Conservation (phyloP, 2,797 vertebrate genomes). For the Loris lydekkerianus region DNA sequence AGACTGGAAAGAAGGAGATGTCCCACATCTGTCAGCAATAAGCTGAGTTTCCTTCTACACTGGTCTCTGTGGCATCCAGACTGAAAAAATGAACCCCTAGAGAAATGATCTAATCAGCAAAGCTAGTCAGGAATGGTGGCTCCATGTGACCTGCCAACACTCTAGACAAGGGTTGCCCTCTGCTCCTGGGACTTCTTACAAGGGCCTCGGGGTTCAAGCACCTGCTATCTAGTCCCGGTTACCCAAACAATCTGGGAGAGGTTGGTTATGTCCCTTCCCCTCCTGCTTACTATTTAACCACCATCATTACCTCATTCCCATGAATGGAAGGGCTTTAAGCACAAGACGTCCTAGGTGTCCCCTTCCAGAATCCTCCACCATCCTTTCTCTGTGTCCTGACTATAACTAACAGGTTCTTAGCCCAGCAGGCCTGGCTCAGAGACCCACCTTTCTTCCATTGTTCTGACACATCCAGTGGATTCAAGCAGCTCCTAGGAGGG, state of each 20-base stretch:
- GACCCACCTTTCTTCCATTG: neutral
- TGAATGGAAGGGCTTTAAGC: neutral
- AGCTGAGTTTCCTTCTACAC: constrained; percentile 24
- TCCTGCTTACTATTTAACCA: neutral
- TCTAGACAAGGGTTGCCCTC: neutral
- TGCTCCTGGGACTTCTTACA: neutral
- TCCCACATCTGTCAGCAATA: neutral
- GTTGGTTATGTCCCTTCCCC: neutral
- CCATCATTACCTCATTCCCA: neutral
- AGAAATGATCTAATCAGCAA: constrained; percentile 5
- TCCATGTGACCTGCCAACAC: neutral
- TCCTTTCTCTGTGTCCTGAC: neutral
- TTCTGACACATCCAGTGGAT: neutral
- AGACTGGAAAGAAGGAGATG: no score
- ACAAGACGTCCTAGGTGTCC: neutral
- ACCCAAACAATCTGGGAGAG: neutral
- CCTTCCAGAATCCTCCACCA: neutral
- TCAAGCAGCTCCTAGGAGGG: neutral
- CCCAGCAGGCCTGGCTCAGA: neutral
- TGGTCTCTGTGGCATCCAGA: neutral
- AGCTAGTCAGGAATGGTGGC: neutral
- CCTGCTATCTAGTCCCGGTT: neutral
- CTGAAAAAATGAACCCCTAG: neutral
- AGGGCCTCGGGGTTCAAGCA: neutral
- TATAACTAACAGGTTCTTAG: neutral